phyloP scores from a whole-genome alignment of 92 coral and sea anemone species.

The Hydrozoanthus gracilis region DNA sequence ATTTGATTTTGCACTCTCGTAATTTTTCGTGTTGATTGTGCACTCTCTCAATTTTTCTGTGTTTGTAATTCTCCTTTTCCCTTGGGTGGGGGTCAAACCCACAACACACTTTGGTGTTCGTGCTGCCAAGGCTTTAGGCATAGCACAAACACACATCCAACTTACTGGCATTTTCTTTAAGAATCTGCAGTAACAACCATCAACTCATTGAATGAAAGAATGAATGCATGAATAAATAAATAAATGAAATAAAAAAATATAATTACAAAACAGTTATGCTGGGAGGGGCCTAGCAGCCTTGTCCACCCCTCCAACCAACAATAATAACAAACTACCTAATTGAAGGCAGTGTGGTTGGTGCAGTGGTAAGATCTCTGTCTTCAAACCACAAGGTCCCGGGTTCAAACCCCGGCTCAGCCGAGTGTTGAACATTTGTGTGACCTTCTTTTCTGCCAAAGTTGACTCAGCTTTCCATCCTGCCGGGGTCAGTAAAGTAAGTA shows the following conservation, averaged over 20 bases:
- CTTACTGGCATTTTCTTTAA: conserved; percentile 18
- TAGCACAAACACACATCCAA: conserved; percentile 26
- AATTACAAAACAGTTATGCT: conserved; percentile 15
- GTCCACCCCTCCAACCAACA: conserved; percentile 28
- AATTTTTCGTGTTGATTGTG: background rate
- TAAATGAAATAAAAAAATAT: conserved; percentile 4
- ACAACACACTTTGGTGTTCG: too few species aligned
- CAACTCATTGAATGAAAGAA: conserved; percentile 17
- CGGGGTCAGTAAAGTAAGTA: too few species aligned
- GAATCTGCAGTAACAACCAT: conserved; percentile 13
- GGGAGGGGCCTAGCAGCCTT: conserved; percentile 25
- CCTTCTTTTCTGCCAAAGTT: too few species aligned
- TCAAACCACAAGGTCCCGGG: too few species aligned
- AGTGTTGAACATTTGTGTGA: too few species aligned
- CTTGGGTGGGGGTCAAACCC: conserved; percentile 17
- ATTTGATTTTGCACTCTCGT: too few species aligned
- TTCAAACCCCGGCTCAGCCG: too few species aligned
- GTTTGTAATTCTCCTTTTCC: background rate
- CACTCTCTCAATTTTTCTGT: background rate
- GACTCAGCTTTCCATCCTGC: too few species aligned
- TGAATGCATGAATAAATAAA: conserved; percentile 5
- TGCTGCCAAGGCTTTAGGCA: conserved; percentile 28
- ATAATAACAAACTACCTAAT: conserved; percentile 23
- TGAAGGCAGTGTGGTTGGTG: too few species aligned
- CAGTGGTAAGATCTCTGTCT: too few species aligned